phyloP scores from a whole-genome alignment of 2,113 vertebrate species.

The Cololabis saira region DNA sequence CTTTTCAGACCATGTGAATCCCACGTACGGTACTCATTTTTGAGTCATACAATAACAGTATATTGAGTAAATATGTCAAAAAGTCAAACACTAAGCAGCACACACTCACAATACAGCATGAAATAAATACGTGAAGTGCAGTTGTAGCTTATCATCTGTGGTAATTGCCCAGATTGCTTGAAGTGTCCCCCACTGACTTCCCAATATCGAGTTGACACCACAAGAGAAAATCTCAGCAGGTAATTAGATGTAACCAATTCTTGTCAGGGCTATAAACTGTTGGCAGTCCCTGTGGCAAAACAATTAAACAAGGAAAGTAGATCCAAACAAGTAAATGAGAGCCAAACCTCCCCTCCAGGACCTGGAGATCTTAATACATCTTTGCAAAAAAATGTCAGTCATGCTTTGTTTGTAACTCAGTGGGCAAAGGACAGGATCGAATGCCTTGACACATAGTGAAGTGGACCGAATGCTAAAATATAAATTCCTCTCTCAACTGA shows the following conservation, averaged over 20 bases:
- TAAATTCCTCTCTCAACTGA: too few species aligned
- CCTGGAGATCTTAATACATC: constrained; percentile 1
- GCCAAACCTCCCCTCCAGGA: constrained; percentile 14
- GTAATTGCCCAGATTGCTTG: constrained; percentile 70
- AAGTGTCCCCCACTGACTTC: constrained; percentile 55
- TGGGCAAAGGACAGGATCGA: too few species aligned
- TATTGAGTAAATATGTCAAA: too few species aligned
- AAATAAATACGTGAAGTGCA: constrained; percentile 49
- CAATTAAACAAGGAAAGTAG: constrained; percentile 21
- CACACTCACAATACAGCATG: constrained; percentile 22
- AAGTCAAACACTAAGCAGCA: background rate
- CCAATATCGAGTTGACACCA: constrained; percentile 50
- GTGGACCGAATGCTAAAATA: too few species aligned
- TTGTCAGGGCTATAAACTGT: constrained; percentile 55
- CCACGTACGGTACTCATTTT: too few species aligned
- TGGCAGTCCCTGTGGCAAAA: constrained; percentile 52
- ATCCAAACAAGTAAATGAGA: constrained; percentile 26
- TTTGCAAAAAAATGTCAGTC: background rate
- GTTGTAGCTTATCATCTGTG: constrained; percentile 50
- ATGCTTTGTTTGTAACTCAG: background rate
- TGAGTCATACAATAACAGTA: too few species aligned
- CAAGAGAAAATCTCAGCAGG: constrained; percentile 55
- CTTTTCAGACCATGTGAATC: too few species aligned
- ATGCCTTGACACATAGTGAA: too few species aligned
- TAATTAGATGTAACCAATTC: constrained; percentile 67